phyloP scores from a whole-genome alignment of 30 jellyfish, hydroid and myxozoan species.

The Hydra vulgaris region DNA sequence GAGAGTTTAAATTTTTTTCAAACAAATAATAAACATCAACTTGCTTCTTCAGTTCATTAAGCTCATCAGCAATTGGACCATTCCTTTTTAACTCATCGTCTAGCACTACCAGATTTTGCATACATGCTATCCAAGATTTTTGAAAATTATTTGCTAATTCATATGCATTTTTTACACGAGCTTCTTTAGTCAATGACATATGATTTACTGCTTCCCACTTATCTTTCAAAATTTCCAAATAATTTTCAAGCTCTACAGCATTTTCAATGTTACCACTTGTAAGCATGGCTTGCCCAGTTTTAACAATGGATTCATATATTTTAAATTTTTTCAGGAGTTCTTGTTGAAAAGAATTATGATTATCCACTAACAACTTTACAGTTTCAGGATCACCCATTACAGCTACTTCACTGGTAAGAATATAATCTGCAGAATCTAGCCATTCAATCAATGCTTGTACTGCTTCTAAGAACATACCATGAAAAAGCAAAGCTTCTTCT shows the following conservation, averaged over 20 bases:
- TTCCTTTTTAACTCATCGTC: slow-evolving; percentile 54
- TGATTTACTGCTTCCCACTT: slow-evolving; percentile 88
- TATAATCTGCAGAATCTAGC: slow-evolving; percentile 67
- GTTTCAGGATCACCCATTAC: slow-evolving; percentile 98
- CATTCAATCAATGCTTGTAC: slow-evolving; percentile 84
- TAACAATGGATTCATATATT: slow-evolving; percentile 62
- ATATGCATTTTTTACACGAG: slow-evolving; percentile 70
- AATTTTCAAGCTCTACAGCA: slow-evolving; percentile 41
- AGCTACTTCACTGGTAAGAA: slow-evolving; percentile 75
- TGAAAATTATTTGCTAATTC: slow-evolving; percentile 79
- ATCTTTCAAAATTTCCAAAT: slow-evolving; percentile 45
- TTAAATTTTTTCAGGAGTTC: slow-evolving; percentile 68
- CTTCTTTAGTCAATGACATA: slow-evolving; percentile 82
- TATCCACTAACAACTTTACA: slow-evolving; percentile 78
- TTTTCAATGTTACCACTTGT: slow-evolving; percentile 73
- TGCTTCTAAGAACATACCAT: slow-evolving; percentile 95
- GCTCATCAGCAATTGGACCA: slow-evolving; percentile 92
- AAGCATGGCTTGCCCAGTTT: slow-evolving; percentile 82
- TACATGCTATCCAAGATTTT: slow-evolving; percentile 40
- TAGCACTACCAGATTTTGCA: slow-evolving; percentile 41
- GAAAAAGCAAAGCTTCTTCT: slow-evolving; percentile 91
- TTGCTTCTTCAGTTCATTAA: slow-evolving; percentile 48
- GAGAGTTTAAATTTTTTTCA: slow-evolving; percentile 43
- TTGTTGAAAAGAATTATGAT: slow-evolving; percentile 77
- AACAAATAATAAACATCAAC: slow-evolving; percentile 66